Conservation (phyloP, 2,797 vertebrate species). For the Pseudochirops cupreus region DNA sequence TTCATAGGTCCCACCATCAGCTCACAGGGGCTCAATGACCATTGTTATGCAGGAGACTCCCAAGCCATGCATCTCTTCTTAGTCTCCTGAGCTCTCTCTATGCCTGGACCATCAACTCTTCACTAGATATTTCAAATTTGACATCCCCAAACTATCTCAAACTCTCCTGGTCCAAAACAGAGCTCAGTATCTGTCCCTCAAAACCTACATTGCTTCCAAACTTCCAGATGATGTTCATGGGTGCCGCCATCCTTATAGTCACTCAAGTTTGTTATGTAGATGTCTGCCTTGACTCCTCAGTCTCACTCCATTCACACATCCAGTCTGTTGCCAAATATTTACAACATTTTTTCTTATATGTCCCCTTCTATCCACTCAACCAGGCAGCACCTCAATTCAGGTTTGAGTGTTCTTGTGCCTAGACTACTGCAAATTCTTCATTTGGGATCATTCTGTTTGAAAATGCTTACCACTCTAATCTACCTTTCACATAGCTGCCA, state of each 20-base stretch:
- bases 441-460: neutral
- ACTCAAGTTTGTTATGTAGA: neutral
- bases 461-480: neutral
- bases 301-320: neutral
- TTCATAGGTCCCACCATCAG: neutral
- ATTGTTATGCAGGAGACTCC: neutral
- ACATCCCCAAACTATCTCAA: neutral
- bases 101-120: neutral
- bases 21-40: neutral
- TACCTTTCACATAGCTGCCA: neutral
- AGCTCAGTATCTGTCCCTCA: neutral
- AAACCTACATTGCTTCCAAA: neutral
- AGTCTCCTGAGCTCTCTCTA: neutral
- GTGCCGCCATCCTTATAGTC: too few relatives aligned
- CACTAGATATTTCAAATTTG: neutral
- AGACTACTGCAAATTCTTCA: neutral
- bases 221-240: neutral
- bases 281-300: neutral
- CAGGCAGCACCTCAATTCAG: neutral
- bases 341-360: neutral
- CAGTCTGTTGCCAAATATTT: neutral
- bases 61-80: neutral
- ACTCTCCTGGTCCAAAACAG: neutral
- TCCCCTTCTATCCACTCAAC: neutral
- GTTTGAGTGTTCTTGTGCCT: neutral